Conservation (phyloP, 2,113 vertebrate genomes). For the Burhinus bistriatus region DNA sequence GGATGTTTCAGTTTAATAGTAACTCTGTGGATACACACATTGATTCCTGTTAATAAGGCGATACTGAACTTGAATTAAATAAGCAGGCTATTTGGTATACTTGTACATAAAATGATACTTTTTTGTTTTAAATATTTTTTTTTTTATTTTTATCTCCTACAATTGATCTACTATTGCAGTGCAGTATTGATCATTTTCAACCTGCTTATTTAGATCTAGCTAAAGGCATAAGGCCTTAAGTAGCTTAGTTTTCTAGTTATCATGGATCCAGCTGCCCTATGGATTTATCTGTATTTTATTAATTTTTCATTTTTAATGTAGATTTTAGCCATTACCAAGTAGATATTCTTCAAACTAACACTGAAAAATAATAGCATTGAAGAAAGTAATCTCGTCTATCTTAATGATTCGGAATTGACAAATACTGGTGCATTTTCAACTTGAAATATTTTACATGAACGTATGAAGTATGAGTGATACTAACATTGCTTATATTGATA, state of each 20-base stretch:
- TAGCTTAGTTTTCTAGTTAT: background rate
- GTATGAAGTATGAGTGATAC: background rate
- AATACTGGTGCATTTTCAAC: background rate
- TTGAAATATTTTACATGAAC: background rate
- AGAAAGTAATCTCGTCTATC: background rate
- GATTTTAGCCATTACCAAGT: background rate
- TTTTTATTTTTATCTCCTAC: background rate
- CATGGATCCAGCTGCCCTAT: background rate
- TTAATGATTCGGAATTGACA: background rate
- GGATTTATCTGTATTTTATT: background rate
- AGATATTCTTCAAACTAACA: background rate
- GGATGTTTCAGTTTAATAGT: background rate
- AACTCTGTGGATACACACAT: background rate
- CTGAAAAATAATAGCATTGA: background rate
- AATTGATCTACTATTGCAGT: background rate
- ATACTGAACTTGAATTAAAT: background rate
- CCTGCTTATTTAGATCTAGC: background rate
- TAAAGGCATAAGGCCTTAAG: background rate
- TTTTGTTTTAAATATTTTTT: background rate
- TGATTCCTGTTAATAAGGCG: background rate
- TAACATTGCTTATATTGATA: background rate
- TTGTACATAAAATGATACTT: background rate
- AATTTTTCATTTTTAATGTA: background rate
- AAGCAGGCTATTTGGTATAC: background rate
- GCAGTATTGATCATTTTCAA: background rate